phyloP scores from a whole-genome alignment of 2,113 vertebrate species.

The Bufo gargarizans region DNA sequence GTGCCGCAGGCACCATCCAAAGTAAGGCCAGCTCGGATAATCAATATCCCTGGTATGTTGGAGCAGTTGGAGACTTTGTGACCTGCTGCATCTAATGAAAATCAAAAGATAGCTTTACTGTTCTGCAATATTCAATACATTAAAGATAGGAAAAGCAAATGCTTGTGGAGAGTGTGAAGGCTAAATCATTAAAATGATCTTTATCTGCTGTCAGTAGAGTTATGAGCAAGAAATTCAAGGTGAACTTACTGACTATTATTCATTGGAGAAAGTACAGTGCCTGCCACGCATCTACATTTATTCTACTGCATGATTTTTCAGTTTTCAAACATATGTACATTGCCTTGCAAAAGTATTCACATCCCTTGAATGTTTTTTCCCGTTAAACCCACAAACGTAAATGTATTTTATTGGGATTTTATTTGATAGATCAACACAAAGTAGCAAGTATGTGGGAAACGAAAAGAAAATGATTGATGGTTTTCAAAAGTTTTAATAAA shows the following conservation, averaged over 20 bases:
- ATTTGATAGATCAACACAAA: too few relatives aligned
- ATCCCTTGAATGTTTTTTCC: too few relatives aligned
- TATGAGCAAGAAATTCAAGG: conserved; percentile 17
- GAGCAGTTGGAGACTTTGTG: not conserved
- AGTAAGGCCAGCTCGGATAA: not conserved
- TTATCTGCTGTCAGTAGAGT: conserved; percentile 11
- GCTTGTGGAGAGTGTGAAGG: not conserved
- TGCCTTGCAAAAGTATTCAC: too few relatives aligned
- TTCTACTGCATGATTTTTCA: not conserved
- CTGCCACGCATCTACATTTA: not conserved
- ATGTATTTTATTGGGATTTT: too few relatives aligned
- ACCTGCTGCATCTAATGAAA: not conserved
- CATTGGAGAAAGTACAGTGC: not conserved
- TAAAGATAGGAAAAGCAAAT: not conserved
- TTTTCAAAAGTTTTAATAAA: too few relatives aligned
- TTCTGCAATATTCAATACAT: not conserved
- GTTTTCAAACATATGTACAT: not conserved
- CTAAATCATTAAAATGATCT: conserved; percentile 4
- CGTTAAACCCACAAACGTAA: too few relatives aligned
- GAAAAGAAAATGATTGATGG: too few relatives aligned
- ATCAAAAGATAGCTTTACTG: not conserved
- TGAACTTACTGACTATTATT: conserved; percentile 10
- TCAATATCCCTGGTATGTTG: not conserved
- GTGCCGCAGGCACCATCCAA: not conserved
- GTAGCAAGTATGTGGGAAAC: too few relatives aligned